Evolutionary conservation across 1,140 invertebrate species (phyloP), one percentile per base, ranked within the genome.

Genomic region (Bombus impatiens): DNA sequence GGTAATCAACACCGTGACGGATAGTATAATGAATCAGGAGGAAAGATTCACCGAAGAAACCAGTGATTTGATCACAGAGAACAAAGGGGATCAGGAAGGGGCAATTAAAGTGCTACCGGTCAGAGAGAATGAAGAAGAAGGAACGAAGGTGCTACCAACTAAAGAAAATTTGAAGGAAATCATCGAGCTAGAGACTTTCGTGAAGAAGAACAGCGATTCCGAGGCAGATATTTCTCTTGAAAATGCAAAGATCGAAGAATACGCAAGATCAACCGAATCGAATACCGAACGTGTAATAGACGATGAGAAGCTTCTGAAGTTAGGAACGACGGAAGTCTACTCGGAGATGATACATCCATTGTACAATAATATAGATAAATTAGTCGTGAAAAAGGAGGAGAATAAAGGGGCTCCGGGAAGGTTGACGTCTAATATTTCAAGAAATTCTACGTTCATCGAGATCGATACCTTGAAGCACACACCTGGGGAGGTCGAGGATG

Each of bases 391-490:
- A 9, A 71, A 87, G 6, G 71, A 67, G 13, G 75, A 81, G 40
- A 89, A 10, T 0, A 80, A 86, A 32, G 25, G n/a, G 15, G 12
- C 25, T 18, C 65, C 62, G 4, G 68, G 40, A 9, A 87, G 78
- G 3, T 47, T 78, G 8, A 71, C 59, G 1, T 28, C 83, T 0
- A 78, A 13, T 5, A 59, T 89, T 12, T 91, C 90, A 1, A 93
- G 92, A 47, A 94, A 95, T 87, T 93, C 93, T 3, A 94, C 94
- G 0, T 95, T 94, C 78, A 81, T 95, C 12, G 92, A 94, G 59
- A 87, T 95, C 12, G 93, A 94, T 28, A 94, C 92, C 3, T 57
- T 95, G 13, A 90, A 94, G 44, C 92, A 94, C 42, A 90, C 87
- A 1, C 93, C 94, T 12, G 89, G 87, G 4, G 81, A 92, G 28